Conservation (phyloP, 2,113 vertebrate species). For the Gopherus evgoodei region DNA sequence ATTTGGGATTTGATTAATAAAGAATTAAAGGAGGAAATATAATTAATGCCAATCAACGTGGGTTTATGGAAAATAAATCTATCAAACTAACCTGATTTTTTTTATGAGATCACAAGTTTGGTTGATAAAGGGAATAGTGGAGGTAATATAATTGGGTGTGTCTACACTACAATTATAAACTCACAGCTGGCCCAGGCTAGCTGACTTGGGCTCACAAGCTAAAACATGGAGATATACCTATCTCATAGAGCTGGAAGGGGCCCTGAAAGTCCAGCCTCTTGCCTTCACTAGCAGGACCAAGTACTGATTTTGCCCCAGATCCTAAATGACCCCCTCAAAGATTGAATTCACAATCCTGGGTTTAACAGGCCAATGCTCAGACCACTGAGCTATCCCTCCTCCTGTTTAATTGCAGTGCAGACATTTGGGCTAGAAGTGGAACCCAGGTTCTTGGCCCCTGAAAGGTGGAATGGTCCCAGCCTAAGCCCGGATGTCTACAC, state of each 20-base stretch:
- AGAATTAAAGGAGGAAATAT: neutral
- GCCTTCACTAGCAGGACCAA: too few relatives aligned
- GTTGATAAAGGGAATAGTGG: neutral
- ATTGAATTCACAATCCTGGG: too few relatives aligned
- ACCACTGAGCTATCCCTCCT: too few relatives aligned
- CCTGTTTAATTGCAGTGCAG: neutral
- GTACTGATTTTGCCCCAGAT: too few relatives aligned
- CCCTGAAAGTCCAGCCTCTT: too few relatives aligned
- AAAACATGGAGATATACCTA: too few relatives aligned
- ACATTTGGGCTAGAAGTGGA: neutral
- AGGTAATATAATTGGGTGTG: neutral
- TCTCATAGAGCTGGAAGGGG: too few relatives aligned
- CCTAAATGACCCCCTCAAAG: too few relatives aligned
- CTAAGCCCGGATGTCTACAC: neutral
- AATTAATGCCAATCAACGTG: neutral
- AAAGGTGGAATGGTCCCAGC: neutral
- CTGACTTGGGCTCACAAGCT: neutral
- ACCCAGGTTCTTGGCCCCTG: neutral
- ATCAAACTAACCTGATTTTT: neutral
- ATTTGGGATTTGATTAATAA: neutral
- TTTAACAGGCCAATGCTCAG: too few relatives aligned
- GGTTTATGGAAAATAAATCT: neutral
- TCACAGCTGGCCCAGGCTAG: neutral
- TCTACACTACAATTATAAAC: neutral
- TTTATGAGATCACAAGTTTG: neutral